Conservation (phyloP, 2,113 vertebrate species). For the Thamnophis sirtalis region DNA sequence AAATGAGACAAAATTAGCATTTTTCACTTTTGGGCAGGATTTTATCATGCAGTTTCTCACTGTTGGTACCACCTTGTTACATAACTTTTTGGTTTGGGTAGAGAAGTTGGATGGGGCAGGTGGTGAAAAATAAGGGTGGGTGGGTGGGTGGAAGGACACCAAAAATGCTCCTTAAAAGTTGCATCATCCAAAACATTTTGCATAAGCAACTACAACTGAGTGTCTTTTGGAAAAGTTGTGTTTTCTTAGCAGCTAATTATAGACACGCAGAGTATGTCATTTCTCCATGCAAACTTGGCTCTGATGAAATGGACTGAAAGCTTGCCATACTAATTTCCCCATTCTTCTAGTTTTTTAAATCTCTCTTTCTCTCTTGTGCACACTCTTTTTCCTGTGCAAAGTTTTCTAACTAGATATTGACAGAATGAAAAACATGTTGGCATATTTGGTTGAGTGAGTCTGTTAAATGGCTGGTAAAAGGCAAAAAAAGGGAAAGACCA, state of each 20-base stretch:
- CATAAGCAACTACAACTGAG: constrained; percentile 61
- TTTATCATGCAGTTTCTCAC: constrained; percentile 86
- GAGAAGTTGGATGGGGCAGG: neutral
- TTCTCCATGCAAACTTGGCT: constrained; percentile 73
- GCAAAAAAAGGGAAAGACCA: constrained; percentile 56
- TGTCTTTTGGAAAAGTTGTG: constrained; percentile 66
- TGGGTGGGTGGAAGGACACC: constrained; percentile 54
- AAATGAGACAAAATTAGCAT: constrained; percentile 94
- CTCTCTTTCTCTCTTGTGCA: constrained; percentile 36
- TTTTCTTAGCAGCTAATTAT: constrained; percentile 74
- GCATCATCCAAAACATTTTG: constrained; percentile 70
- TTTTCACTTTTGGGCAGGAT: constrained; percentile 91
- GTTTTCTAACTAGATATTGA: constrained; percentile 76
- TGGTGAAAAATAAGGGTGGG: constrained; percentile 40
- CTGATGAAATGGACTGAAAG: constrained; percentile 67
- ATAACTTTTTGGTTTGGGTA: constrained; percentile 75
- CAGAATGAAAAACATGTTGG: constrained; percentile 70
- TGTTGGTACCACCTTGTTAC: constrained; percentile 88
- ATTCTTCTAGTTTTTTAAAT: constrained; percentile 75
- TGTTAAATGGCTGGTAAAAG: constrained; percentile 67
- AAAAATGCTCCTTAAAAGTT: constrained; percentile 71
- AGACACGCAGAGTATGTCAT: constrained; percentile 72
- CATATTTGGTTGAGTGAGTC: constrained; percentile 72
- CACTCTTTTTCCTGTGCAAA: constrained; percentile 62
- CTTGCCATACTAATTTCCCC: constrained; percentile 75